phyloP scores from a whole-genome alignment of 1,140 invertebrate genomes.

The Nebria ingens region DNA sequence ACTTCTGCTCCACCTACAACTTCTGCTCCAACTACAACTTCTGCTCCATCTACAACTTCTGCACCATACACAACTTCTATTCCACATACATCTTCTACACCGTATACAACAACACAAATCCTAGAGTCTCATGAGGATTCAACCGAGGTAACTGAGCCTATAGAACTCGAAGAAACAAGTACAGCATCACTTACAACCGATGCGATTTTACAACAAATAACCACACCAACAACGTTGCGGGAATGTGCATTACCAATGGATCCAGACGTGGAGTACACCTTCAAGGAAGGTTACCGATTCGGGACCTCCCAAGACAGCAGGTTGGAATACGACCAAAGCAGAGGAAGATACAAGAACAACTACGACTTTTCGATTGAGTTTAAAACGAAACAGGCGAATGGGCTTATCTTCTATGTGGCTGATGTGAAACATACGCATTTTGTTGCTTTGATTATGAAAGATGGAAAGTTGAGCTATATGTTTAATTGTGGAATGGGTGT shows the following conservation, averaged over 20 bases:
- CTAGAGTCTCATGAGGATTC: background rate
- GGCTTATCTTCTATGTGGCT: constrained; percentile 73
- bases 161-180: background rate
- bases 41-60: constrained; percentile 9
- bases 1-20: constrained; percentile 6
- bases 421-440: constrained; percentile 60
- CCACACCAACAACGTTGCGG: too few relatives aligned
- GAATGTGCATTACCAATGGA: constrained; percentile 41
- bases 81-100: background rate
- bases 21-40: constrained; percentile 13
- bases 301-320: constrained; percentile 61
- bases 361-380: constrained; percentile 74
- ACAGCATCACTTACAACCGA: constrained; percentile 15
- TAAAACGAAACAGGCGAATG: constrained; percentile 64
- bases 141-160: background rate
- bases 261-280: constrained; percentile 18
- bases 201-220: constrained; percentile 19
- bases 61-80: constrained; percentile 14
- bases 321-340: constrained; percentile 54
- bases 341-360: constrained; percentile 48
- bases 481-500: constrained; percentile 66
- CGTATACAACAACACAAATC: background rate
- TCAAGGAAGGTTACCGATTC: constrained; percentile 20
- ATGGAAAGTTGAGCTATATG: constrained; percentile 55
- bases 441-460: constrained; percentile 67